A percentile compares a stretch with the other conserved stretches of the same genome.
Evolutionary conservation across 1,140 invertebrate species (phyloP).

Genomic region (Periplaneta americana): DNA sequence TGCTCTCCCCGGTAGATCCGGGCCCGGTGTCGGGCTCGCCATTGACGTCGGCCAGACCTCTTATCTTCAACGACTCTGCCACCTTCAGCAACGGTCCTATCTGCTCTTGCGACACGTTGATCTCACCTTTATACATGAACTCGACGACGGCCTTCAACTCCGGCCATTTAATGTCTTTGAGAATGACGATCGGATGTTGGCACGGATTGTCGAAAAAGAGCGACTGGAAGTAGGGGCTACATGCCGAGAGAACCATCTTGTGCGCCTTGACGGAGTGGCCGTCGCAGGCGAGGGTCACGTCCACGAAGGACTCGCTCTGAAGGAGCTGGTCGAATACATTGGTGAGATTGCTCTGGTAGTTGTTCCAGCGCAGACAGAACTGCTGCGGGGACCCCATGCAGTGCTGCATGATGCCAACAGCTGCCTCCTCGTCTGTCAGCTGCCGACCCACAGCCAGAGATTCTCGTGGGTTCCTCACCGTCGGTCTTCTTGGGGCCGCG

Average conservation of each 20-base stretch:
- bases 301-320: constrained; percentile 85
- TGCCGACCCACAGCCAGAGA: neutral
- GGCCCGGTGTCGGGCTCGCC: constrained; percentile 55
- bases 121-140: constrained; percentile 92
- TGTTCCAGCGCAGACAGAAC: constrained; percentile 91
- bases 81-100: constrained; percentile 81
- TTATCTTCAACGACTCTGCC: constrained; percentile 78
- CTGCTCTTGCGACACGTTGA: constrained; percentile 86
- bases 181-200: constrained; percentile 85
- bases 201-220: constrained; percentile 89
- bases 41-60: constrained; percentile 81
- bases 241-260: constrained; percentile 88
- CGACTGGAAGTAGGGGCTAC: constrained; percentile 86
- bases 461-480: neutral
- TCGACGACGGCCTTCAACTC: constrained; percentile 84
- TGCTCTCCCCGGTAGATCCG: constrained; percentile 19
- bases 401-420: constrained; percentile 21
- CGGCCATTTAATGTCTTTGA: constrained; percentile 82
- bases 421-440: constrained; percentile 5
- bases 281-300: constrained; percentile 87
- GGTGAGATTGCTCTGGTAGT: constrained; percentile 86
- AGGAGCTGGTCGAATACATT: constrained; percentile 89
- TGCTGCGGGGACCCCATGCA: constrained; percentile 52
- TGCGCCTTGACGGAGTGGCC: constrained; percentile 87
- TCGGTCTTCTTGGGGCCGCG: neutral